These are phyloP conservation scores for Athalia cordata DNA, from an alignment of 2,888 invertebrate species.

Conservation along the genomic window DNA sequence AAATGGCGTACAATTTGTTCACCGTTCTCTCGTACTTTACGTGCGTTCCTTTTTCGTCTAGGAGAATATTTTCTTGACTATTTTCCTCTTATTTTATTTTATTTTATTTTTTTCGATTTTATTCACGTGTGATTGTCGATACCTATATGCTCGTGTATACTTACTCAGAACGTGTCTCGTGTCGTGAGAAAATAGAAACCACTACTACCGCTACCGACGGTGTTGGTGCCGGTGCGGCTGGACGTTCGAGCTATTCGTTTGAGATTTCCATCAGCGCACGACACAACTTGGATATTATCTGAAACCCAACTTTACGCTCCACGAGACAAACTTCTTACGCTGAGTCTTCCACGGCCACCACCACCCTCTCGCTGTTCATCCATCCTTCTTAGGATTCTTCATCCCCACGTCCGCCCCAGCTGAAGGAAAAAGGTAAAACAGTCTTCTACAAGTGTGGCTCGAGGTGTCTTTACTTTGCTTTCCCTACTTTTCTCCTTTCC, in stretches of 20 bases:
- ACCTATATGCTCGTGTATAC: neutral
- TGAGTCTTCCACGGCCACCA: constrained; percentile 18
- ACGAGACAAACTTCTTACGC: constrained; percentile 24
- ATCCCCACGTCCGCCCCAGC: neutral
- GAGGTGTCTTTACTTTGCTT: constrained; percentile 18
- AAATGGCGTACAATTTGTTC: too few species aligned
- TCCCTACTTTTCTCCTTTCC: constrained; percentile 14
- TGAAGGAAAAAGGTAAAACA: neutral
- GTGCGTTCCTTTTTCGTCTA: too few species aligned
- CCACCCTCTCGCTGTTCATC: neutral
- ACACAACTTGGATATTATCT: constrained; percentile 30
- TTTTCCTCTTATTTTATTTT: too few species aligned
- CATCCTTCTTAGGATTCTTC: constrained; percentile 12
- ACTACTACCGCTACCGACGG: neutral
- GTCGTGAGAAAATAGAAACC: constrained; percentile 1
- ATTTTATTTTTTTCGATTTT: too few species aligned
- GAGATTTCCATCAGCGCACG: constrained; percentile 36
- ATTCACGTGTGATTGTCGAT: neutral
- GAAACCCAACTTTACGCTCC: constrained; percentile 45
- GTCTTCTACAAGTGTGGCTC: neutral
- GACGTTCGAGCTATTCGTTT: neutral
- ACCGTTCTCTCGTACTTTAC: too few species aligned
- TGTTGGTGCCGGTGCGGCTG: neutral
- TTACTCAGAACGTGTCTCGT: neutral
- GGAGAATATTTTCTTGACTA: too few species aligned